Conservation (phyloP, 1,140 invertebrate genomes). For the Melanaphis sacchari region DNA sequence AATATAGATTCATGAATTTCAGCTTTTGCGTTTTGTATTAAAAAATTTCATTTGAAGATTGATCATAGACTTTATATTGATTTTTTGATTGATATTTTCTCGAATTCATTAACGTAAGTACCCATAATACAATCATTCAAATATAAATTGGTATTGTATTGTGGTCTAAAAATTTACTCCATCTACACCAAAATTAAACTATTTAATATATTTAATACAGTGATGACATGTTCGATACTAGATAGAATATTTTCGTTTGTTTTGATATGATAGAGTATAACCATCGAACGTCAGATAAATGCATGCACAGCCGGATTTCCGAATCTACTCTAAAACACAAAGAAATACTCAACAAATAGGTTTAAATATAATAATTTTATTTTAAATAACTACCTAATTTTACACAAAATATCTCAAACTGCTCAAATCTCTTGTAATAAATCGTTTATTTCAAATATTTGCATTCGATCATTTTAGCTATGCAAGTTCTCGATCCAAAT, state of each 20-base stretch:
- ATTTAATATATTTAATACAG: neutral
- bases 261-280: too few species aligned
- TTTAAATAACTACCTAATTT: slow-evolving; percentile 11
- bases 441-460: slow-evolving; percentile 88
- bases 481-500: slow-evolving; percentile 76
- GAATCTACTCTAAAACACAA: slow-evolving; percentile 10
- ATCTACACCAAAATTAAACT: neutral
- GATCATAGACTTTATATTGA: neutral
- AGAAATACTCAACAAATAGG: slow-evolving; percentile 38
- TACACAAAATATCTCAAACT: slow-evolving; percentile 82
- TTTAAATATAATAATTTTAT: neutral
- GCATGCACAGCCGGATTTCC: too few species aligned
- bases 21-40: neutral
- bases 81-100: neutral
- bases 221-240: too few species aligned
- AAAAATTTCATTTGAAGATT: neutral
- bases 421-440: slow-evolving; percentile 89
- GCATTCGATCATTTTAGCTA: slow-evolving; percentile 74
- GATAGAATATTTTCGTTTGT: too few species aligned
- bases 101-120: neutral
- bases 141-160: neutral
- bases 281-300: too few species aligned
- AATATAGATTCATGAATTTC: too few species aligned
- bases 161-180: neutral
- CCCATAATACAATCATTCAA: neutral